Percentiles rank a stretch among this genome's conserved stretches.
These are phyloP conservation scores for Martes martes DNA, from an alignment of 2,113 vertebrate species.

Conservation along the genomic window DNA sequence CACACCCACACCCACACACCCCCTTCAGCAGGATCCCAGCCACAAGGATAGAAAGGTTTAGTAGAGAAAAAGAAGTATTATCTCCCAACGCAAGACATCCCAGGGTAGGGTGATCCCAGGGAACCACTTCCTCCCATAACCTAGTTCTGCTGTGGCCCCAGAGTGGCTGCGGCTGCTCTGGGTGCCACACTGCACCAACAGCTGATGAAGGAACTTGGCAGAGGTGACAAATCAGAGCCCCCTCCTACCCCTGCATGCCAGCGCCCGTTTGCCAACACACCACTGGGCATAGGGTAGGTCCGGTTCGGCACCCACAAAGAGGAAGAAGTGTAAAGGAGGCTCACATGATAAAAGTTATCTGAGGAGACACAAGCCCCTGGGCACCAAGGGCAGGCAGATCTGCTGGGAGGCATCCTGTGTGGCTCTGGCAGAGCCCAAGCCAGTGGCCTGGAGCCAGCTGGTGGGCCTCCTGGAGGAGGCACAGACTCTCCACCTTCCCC, in stretches of 20 bases:
- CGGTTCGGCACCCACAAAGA: not conserved
- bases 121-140: not conserved
- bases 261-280: not conserved
- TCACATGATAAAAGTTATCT: not conserved
- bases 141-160: not conserved
- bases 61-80: not conserved
- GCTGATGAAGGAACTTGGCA: not conserved
- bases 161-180: not conserved
- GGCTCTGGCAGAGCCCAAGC: constrained; percentile 38
- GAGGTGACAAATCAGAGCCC: not conserved
- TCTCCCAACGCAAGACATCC: not conserved
- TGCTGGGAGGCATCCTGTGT: constrained; percentile 55
- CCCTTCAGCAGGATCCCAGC: not conserved
- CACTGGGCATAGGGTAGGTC: not conserved
- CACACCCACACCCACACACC: too few relatives aligned
- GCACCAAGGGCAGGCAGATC: constrained; percentile 72
- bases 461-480: constrained; percentile 53
- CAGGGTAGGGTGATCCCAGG: not conserved
- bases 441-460: constrained; percentile 27
- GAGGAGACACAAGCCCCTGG: not conserved
- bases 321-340: not conserved
- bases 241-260: too few relatives aligned
- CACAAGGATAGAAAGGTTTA: not conserved
- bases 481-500: not conserved
- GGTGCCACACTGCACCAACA: not conserved